Evolutionary conservation across 2,113 vertebrate genomes (phyloP), one percentile per base, ranked within the genome.

Genomic region (Atlantisia rogersi): DNA sequence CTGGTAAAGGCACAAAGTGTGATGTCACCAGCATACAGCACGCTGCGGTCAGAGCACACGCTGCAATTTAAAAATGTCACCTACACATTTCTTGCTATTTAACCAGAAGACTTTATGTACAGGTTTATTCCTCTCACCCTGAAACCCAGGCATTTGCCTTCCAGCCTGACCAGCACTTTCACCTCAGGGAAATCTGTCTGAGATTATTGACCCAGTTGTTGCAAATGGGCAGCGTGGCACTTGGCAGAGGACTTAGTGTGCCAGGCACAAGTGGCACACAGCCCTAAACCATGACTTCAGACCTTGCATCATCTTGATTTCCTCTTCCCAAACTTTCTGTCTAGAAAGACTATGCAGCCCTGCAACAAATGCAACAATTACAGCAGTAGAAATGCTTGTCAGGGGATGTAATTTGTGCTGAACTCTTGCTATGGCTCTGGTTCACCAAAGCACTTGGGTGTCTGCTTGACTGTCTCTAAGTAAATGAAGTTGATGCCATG

Each of bases 171-270:
- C 48, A 0, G 0, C 20, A 2, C 10, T 82, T 85, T 69, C 12
- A 37, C 15, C 67, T 60, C 26, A 39, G 31, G 28, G 89, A 87
- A 62, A 53, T 48, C 48, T 15, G 8, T 29, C 50, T 60, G 69
- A 76, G 35, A 44, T 78, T 71, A 62, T 37, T 80, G 69, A 82
- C 42, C 20, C 52, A 26, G 2, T 25, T 74, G n/a, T 71, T 59
- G 15, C 58, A 46, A 79, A 59, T 2, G 1, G 71, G 75, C 67
- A 80, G 50, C 7, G 4, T 2, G 2, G 42, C 0, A 0, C 80
- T 78, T 78, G 44, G 56, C 88, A 93, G 39, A 48, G 40, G 29
- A n/a, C 37, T 78, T 42, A 5, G 5, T 2, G 2, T 70, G 59
- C 75, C 50, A 48, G 48, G 21, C 79, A 71, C 0, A 0, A 60